Percentiles rank a stretch among this genome's conserved stretches.
phyloP scores from a whole-genome alignment of 1,140 invertebrate species.

The Popillia japonica region DNA sequence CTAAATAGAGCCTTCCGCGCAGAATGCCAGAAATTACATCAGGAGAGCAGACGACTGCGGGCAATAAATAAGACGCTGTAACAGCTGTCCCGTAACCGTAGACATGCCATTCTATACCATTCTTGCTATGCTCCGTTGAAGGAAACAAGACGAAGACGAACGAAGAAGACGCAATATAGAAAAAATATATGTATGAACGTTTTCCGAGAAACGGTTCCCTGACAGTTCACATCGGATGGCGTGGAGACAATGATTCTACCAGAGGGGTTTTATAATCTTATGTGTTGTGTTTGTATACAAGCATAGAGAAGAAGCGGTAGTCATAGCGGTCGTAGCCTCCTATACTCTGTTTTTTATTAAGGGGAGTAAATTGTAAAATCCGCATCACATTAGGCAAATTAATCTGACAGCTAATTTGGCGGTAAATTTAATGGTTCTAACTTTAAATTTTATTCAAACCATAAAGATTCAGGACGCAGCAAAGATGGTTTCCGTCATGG shows the following conservation, averaged over 20 bases:
- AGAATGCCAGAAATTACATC: slow-evolving; percentile 31
- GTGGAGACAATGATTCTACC: neutral
- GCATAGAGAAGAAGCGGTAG: neutral
- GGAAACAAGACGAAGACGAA: neutral
- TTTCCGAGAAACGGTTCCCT: slow-evolving; percentile 12
- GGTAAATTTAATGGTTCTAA: too few species aligned
- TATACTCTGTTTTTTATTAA: too few species aligned
- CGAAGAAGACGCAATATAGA: neutral
- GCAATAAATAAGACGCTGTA: slow-evolving; percentile 16
- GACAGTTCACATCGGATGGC: neutral
- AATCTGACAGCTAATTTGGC: too few species aligned
- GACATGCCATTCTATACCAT: neutral
- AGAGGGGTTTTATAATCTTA: neutral
- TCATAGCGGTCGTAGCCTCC: too few species aligned
- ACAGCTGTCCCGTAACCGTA: slow-evolving; percentile 28
- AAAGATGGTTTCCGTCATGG: too few species aligned
- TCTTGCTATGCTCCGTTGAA: neutral
- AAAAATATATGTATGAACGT: slow-evolving; percentile 29
- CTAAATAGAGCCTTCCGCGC: slow-evolving; percentile 26
- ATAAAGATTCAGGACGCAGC: too few species aligned
- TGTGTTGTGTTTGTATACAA: too few species aligned
- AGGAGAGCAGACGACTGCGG: neutral
- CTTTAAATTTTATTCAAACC: too few species aligned
- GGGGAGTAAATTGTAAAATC: too few species aligned
- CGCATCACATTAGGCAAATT: too few species aligned